Base-by-base conservation (phyloP, 2,888 invertebrate genomes). In the Endomychus coccineus region DNA sequence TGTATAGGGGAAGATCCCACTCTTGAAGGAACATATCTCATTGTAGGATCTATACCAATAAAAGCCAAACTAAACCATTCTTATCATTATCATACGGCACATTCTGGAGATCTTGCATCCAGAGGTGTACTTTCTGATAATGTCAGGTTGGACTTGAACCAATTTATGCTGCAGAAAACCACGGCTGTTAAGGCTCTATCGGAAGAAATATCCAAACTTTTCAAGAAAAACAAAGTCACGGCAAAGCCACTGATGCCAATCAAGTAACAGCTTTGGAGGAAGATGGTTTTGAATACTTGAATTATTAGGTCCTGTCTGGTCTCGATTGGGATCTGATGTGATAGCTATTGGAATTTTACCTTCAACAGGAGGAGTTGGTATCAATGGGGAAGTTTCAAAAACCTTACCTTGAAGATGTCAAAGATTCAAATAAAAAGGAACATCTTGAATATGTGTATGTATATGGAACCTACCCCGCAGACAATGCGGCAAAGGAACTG, bases 271-370 rank as follows among this genome's bases (percentile, higher is more conserved):
- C n/a, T n/a, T n/a, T n/a, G n/a, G n/a, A n/a, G 98, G 98, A 13
- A 98, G 96, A 34, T 98, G 98, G 48, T 98, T 99, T 5, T 99
- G 99, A 64, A 98, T 98, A 11, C 73, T 98, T 7, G 98, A 99
- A 68, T 70, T 99, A 66, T 51, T 79, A 79, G 95, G 96, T 15
- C 94, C 94, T 0, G 96, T 96, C 1, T 96, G 95, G 87, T 79
- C 82, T 36, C 78, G 98, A 51, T 73, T 99, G 32, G 98, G 98
- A 3, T 70, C 97, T 23, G 80, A 97, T 48, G 98, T 98, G 12
- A 95, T 85, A 1, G 92, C 91, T 22, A 80, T 99, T 23, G 98
- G 99, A 68, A 98, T 91, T 67, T 74, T 97, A 55, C 77, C 77
- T 6, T 70, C 80, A 25, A 87, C 98, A 50, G 98, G 98, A 54